Evolutionary conservation across 2,888 invertebrate species (phyloP).

Genomic region (Axea sp.): DNA sequence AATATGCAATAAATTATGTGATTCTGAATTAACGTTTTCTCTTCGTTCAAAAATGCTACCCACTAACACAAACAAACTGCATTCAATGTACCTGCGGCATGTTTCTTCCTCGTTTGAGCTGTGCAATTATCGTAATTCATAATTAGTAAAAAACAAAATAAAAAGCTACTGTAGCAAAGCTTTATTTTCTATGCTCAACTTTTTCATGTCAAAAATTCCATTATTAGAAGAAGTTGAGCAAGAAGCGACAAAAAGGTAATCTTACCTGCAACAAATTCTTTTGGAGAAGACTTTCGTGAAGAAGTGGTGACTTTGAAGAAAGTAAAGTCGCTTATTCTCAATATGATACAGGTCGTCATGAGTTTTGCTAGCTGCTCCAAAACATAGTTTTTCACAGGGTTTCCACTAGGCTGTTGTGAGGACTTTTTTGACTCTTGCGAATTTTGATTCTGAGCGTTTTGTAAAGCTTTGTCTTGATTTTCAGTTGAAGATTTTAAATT

Average conservation of each 20-base stretch:
- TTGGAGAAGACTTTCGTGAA: slow-evolving; percentile 86
- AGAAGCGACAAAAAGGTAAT: slow-evolving; percentile 24
- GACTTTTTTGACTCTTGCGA: slow-evolving; percentile 72
- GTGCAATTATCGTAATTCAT: slow-evolving; percentile 67
- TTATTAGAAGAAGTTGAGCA: slow-evolving; percentile 7
- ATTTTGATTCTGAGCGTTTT: slow-evolving; percentile 67
- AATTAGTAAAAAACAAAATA: slow-evolving; percentile 31
- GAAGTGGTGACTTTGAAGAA: slow-evolving; percentile 91
- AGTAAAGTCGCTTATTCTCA: slow-evolving; percentile 94
- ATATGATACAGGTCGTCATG: slow-evolving; percentile 94
- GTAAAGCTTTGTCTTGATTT: slow-evolving; percentile 68
- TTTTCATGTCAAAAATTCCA: not conserved
- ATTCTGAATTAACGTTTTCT: no score
- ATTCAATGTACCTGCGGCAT: slow-evolving; percentile 75
- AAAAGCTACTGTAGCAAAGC: not conserved
- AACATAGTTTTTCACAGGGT: slow-evolving; percentile 84
- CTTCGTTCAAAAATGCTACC: no score
- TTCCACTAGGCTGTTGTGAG: slow-evolving; percentile 72
- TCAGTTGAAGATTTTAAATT: slow-evolving; percentile 67
- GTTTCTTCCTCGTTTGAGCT: slow-evolving; percentile 79
- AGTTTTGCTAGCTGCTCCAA: slow-evolving; percentile 89
- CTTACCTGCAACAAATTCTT: slow-evolving; percentile 89
- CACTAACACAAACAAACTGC: slow-evolving; percentile 67
- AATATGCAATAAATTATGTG: no score
- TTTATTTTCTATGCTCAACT: slow-evolving; percentile 10